Conservation (phyloP, 2,888 invertebrate species). For the Conomelus anceps region DNA sequence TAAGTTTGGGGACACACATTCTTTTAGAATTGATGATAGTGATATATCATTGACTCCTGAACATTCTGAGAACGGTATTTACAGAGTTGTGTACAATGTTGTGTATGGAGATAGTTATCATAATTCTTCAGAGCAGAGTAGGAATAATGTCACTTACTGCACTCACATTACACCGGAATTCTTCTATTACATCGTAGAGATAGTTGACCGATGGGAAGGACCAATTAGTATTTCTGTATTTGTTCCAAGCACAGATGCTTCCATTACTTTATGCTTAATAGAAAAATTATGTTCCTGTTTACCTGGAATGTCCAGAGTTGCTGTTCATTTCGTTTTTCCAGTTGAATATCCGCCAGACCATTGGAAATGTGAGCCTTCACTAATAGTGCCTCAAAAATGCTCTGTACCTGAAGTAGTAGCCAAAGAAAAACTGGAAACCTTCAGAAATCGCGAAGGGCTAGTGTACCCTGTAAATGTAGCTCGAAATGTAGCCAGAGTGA, state of each 20-base stretch:
- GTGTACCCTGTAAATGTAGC: slow-evolving; percentile 67
- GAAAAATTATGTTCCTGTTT: slow-evolving; percentile 59
- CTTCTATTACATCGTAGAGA: slow-evolving; percentile 59
- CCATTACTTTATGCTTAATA: slow-evolving; percentile 54
- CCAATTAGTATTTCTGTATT: slow-evolving; percentile 63
- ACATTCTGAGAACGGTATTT: slow-evolving; percentile 50
- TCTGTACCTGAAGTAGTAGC: slow-evolving; percentile 43
- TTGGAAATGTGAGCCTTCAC: slow-evolving; percentile 10
- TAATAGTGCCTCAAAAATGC: slow-evolving; percentile 39
- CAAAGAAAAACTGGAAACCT: slow-evolving; percentile 32
- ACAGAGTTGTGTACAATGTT: slow-evolving; percentile 57
- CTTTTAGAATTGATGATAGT: slow-evolving; percentile 47
- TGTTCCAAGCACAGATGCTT: slow-evolving; percentile 58
- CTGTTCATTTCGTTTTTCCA: slow-evolving; percentile 61
- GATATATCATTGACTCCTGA: slow-evolving; percentile 52
- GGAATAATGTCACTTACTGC: slow-evolving; percentile 54
- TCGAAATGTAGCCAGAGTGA: slow-evolving; percentile 60
- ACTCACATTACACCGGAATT: slow-evolving; percentile 68
- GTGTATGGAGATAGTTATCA: slow-evolving; percentile 41
- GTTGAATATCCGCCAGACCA: slow-evolving; percentile 47
- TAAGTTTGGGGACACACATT: slow-evolving; percentile 52
- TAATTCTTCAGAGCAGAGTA: slow-evolving; percentile 32
- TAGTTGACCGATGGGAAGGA: slow-evolving; percentile 62
- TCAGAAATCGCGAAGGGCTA: slow-evolving; percentile 40
- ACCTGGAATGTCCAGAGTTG: slow-evolving; percentile 60